These are phyloP conservation scores for Protophormia terraenovae DNA, from an alignment of 2,888 invertebrate genomes.

Conservation along the genomic window DNA sequence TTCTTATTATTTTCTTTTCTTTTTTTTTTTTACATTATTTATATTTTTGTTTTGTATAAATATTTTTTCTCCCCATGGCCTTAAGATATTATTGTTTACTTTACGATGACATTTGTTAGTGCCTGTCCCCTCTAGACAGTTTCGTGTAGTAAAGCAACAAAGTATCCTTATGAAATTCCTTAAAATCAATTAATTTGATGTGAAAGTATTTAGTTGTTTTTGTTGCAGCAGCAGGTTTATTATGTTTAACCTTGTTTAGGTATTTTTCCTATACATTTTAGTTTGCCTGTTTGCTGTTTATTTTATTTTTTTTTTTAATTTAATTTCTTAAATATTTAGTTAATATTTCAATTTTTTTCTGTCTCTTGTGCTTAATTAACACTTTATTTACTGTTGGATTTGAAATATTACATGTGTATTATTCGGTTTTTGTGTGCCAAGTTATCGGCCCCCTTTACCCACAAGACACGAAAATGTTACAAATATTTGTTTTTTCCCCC, in stretches of 20 bases:
- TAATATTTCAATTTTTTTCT: background rate
- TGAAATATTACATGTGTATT: background rate
- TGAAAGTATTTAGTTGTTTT: constrained; percentile 18
- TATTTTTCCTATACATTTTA: background rate
- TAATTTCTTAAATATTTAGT: constrained; percentile 41
- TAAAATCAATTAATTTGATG: constrained; percentile 30
- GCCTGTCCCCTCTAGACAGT: background rate
- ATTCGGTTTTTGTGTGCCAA: constrained; percentile 18
- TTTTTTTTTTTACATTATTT: background rate
- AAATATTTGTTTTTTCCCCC: constrained; percentile 7
- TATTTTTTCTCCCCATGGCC: background rate
- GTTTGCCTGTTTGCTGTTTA: background rate
- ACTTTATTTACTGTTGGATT: constrained; percentile 48
- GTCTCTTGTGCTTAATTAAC: constrained; percentile 47
- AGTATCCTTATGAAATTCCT: constrained; percentile 41
- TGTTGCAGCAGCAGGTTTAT: background rate
- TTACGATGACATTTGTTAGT: background rate
- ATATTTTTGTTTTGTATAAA: too few species aligned
- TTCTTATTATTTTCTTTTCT: background rate
- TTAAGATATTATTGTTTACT: constrained; percentile 12
- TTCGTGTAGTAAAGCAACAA: background rate
- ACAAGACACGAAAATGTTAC: background rate
- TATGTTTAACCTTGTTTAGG: constrained; percentile 40
- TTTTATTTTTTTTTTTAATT: constrained; percentile 23
- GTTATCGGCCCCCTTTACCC: background rate